Conservation (phyloP, 2,797 vertebrate genomes). For the Chelidonichthys spinosus region DNA sequence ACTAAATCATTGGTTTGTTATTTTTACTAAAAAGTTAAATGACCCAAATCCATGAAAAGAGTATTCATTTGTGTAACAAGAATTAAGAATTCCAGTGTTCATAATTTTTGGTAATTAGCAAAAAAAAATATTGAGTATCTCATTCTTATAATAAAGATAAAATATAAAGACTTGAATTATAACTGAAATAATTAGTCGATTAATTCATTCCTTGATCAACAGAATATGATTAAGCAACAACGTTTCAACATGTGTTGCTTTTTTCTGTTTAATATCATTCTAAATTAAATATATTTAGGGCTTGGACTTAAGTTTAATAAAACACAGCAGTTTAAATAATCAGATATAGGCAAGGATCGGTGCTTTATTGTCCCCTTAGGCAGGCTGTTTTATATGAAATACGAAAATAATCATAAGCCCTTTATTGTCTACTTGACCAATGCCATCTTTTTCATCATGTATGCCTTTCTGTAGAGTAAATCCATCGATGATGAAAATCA, state of each 20-base stretch:
- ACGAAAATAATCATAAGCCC: background rate
- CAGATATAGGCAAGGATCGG: too few species aligned
- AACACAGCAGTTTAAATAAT: background rate
- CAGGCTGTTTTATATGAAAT: too few species aligned
- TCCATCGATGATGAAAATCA: slow-evolving; percentile 1
- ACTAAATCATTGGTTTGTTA: background rate
- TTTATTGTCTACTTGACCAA: background rate
- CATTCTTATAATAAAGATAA: background rate
- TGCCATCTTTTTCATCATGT: background rate
- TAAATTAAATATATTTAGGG: background rate
- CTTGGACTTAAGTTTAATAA: background rate
- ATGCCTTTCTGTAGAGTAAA: background rate
- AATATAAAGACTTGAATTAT: background rate
- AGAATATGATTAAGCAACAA: background rate
- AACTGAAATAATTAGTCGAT: background rate
- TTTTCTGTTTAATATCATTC: background rate
- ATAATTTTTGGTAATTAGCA: background rate
- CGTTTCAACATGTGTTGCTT: background rate
- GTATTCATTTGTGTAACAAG: background rate
- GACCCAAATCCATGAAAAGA: background rate
- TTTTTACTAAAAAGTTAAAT: background rate
- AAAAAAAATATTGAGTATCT: background rate
- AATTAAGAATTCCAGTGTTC: background rate
- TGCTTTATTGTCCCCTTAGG: too few species aligned
- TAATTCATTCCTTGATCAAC: background rate